Percentiles rank a stretch among this genome's conserved stretches.
These are phyloP conservation scores for Rallus limicola DNA, from an alignment of 2,113 vertebrate genomes.

Conservation along the genomic window DNA sequence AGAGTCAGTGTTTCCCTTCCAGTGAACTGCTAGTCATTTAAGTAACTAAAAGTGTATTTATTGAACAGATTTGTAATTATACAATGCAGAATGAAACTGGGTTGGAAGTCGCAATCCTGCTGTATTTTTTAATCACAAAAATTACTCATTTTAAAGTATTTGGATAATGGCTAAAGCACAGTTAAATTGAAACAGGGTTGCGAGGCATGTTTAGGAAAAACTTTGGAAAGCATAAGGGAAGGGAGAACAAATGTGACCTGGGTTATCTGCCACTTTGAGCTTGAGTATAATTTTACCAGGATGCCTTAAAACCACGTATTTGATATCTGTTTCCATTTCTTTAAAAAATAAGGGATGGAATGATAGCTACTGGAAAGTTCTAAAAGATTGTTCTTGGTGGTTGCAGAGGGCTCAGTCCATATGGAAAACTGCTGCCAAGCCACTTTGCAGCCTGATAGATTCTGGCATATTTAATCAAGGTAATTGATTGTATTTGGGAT, in stretches of 20 bases:
- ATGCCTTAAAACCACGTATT: slow-evolving; percentile 12
- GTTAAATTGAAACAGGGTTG: neutral
- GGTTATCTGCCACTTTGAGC: neutral
- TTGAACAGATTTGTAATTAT: neutral
- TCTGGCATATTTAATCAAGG: neutral
- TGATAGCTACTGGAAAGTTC: neutral
- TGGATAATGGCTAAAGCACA: neutral
- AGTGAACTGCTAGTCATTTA: neutral
- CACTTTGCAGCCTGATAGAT: neutral
- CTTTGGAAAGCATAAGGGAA: neutral
- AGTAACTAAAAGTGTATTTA: neutral
- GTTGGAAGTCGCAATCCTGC: neutral
- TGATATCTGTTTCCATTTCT: neutral
- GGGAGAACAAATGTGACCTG: neutral
- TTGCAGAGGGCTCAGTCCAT: neutral
- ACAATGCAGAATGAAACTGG: neutral
- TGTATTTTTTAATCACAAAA: neutral
- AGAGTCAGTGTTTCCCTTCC: neutral
- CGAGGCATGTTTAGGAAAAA: neutral
- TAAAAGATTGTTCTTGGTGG: neutral
- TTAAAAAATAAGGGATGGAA: slow-evolving; percentile 2
- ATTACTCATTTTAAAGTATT: neutral
- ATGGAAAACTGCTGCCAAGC: neutral
- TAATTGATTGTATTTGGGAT: neutral
- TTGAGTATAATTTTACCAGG: neutral